A percentile compares a stretch with the other conserved stretches of the same genome.
These are phyloP conservation scores for Entomyzon cyanotis DNA, from an alignment of 2,113 vertebrate genomes.

Conservation along the genomic window DNA sequence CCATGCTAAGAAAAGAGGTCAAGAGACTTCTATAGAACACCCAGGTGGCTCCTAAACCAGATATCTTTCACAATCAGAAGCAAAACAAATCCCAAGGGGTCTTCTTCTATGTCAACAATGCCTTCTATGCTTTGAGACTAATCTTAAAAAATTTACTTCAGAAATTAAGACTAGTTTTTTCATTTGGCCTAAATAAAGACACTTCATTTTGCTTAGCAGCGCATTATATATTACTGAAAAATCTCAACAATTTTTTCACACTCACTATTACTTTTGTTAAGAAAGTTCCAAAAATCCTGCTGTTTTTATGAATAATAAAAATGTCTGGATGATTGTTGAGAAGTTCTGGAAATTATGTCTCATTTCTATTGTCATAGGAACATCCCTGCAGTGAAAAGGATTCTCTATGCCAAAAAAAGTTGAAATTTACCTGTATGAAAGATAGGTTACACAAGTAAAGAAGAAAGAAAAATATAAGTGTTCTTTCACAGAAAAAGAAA, in stretches of 20 bases:
- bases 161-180: background rate
- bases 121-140: background rate
- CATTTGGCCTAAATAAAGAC: background rate
- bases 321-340: background rate
- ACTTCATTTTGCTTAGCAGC: background rate
- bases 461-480: background rate
- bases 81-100: fast-evolving
- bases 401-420: background rate
- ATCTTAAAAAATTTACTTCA: background rate
- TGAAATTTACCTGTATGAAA: background rate
- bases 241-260: background rate
- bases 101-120: background rate
- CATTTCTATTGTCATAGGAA: background rate
- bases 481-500: background rate
- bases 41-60: background rate
- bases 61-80: background rate
- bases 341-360: background rate
- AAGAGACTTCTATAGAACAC: fast-evolving
- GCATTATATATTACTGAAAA: background rate
- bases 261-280: background rate
- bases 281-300: background rate
- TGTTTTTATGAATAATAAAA: background rate
- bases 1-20: background rate
- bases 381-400: background rate
- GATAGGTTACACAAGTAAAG: background rate